These are phyloP conservation scores for Silurus meridionalis DNA, from an alignment of 2,113 vertebrate species.

Conservation along the genomic window DNA sequence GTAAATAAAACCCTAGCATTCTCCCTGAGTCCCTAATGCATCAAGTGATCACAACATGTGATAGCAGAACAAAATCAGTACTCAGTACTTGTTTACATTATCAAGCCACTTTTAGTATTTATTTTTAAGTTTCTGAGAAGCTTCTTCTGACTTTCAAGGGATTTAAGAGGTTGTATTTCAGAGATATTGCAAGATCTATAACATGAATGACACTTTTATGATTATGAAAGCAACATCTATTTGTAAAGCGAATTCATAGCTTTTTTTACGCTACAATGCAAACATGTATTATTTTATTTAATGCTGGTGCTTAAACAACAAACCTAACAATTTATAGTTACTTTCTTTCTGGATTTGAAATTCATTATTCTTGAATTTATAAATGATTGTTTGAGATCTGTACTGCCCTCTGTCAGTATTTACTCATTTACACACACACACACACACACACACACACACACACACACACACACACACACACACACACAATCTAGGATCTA, in stretches of 20 bases:
- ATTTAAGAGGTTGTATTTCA: slow-evolving; percentile 73
- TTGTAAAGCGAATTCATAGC: slow-evolving; percentile 64
- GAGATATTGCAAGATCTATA: slow-evolving; percentile 68
- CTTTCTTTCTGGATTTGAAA: slow-evolving; percentile 6
- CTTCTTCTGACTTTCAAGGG: slow-evolving; percentile 70
- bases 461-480: not conserved
- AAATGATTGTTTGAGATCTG: slow-evolving; percentile 15
- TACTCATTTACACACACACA: not conserved
- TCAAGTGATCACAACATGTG: slow-evolving; percentile 72
- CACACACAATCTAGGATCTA: too few species aligned
- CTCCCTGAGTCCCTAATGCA: slow-evolving; percentile 70
- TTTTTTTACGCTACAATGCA: slow-evolving; percentile 68
- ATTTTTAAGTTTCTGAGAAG: slow-evolving; percentile 74
- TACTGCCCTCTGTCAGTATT: not conserved
- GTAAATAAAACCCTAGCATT: slow-evolving; percentile 79
- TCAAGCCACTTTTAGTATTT: slow-evolving; percentile 67
- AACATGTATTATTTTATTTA: slow-evolving; percentile 70
- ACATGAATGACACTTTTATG: slow-evolving; percentile 65
- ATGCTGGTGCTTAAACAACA: slow-evolving; percentile 60
- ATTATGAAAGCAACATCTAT: slow-evolving; percentile 72
- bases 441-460: not conserved
- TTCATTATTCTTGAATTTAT: slow-evolving; percentile 42
- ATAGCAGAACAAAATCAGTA: slow-evolving; percentile 67
- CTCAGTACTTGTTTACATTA: slow-evolving; percentile 68
- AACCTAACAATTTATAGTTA: slow-evolving; percentile 51